phyloP scores from a whole-genome alignment of 2,888 invertebrate species.

The Acholoe squamosa region DNA sequence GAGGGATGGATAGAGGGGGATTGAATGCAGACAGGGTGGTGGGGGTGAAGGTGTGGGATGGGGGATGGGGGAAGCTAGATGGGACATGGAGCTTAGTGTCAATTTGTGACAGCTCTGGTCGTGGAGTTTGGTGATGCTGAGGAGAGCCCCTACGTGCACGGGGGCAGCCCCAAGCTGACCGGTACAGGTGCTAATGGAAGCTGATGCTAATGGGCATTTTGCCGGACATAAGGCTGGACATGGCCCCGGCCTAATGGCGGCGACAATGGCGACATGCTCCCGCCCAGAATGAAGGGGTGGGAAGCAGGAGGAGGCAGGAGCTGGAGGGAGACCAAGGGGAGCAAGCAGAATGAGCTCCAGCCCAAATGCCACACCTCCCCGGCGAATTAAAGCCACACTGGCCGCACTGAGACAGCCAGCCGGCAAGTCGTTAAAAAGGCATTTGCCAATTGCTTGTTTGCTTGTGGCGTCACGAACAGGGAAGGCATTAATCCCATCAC shows the following conservation, averaged over 20 bases:
- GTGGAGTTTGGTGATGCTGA: not conserved
- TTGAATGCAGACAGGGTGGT: not conserved
- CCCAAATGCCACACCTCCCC: conserved; percentile 5
- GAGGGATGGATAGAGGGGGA: no score
- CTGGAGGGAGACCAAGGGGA: not conserved
- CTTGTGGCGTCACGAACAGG: conserved; percentile 12
- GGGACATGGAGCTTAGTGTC: conserved; percentile 40
- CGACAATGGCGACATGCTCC: conserved; percentile 7
- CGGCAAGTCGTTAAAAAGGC: conserved; percentile 20
- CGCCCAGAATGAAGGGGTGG: conserved; percentile 17
- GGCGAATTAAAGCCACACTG: not conserved
- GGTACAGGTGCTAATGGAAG: conserved; percentile 50
- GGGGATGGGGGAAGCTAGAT: not conserved
- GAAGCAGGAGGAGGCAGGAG: not conserved
- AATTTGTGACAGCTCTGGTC: conserved; percentile 40
- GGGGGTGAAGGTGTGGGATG: not conserved
- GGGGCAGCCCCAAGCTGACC: not conserved
- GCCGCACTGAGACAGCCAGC: not conserved
- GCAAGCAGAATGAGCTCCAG: not conserved
- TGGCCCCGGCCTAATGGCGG: not conserved
- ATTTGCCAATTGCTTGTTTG: conserved; percentile 22
- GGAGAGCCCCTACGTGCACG: not conserved
- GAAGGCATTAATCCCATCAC: conserved; percentile 15
- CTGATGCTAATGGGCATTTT: conserved; percentile 55
- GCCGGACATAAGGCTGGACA: conserved; percentile 40